Conservation (phyloP, 2,797 vertebrate species). For the Podarcis siculus region DNA sequence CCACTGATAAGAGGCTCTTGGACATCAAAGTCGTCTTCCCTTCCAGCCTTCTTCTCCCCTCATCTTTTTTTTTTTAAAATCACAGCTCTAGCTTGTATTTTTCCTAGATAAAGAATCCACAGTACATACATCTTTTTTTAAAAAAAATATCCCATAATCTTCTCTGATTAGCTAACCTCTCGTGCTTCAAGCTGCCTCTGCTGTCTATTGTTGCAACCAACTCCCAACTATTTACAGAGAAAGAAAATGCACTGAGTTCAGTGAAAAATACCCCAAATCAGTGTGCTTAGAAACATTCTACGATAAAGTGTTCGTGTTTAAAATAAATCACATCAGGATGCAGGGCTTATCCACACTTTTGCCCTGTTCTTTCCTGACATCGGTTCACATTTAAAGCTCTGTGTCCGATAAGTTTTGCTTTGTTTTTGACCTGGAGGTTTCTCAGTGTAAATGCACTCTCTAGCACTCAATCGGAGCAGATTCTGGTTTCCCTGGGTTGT, state of each 20-base stretch:
- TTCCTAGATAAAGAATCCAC: slow-evolving; percentile 44
- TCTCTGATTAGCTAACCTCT: slow-evolving; percentile 19
- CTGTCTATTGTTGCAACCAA: not conserved
- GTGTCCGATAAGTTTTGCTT: too few species aligned
- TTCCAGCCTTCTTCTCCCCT: slow-evolving; percentile 42
- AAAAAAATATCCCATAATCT: slow-evolving; percentile 33
- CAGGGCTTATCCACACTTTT: not conserved
- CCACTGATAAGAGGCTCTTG: slow-evolving; percentile 61
- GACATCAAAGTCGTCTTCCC: slow-evolving; percentile 71
- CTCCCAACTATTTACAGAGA: not conserved
- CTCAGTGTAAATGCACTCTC: too few species aligned
- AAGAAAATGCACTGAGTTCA: not conserved
- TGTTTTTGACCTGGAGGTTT: too few species aligned
- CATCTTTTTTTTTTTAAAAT: slow-evolving; percentile 57
- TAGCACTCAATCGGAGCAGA: too few species aligned
- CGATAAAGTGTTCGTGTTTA: not conserved
- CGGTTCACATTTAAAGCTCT: too few species aligned
- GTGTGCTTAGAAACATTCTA: not conserved
- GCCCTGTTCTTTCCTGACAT: too few species aligned
- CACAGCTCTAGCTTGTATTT: slow-evolving; percentile 51
- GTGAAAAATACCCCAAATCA: not conserved
- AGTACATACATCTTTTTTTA: slow-evolving; percentile 27
- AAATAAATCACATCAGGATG: not conserved
- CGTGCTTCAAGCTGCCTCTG: not conserved
- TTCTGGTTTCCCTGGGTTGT: too few species aligned